Conservation (phyloP, 2,797 vertebrate genomes). For the Sylvilagus floridanus region DNA sequence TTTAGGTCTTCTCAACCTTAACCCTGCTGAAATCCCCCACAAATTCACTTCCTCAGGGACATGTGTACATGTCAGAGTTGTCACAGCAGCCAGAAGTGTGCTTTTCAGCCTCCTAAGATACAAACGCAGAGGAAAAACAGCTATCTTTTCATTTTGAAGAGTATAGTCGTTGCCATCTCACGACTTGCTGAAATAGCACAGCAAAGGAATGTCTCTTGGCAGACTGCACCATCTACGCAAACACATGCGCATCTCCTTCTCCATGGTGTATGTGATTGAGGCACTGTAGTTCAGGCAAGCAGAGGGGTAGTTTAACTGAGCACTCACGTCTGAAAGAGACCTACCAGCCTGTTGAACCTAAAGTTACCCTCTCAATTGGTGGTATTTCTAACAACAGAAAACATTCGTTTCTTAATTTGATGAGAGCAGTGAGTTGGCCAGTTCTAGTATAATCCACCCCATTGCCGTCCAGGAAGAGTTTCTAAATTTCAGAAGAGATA, state of each 20-base stretch:
- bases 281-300: not conserved
- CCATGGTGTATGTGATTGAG: not conserved
- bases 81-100: slow-evolving; percentile 55
- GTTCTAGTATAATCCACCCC: slow-evolving; percentile 50
- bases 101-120: slow-evolving; percentile 73
- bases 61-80: slow-evolving; percentile 9
- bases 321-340: slow-evolving; percentile 54
- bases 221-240: slow-evolving; percentile 53
- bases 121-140: slow-evolving; percentile 82
- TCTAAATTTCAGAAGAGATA: slow-evolving; percentile 78
- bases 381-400: slow-evolving; percentile 32
- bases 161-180: slow-evolving; percentile 73
- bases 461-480: slow-evolving; percentile 57
- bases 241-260: not conserved
- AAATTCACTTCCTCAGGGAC: slow-evolving; percentile 41
- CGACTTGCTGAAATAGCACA: slow-evolving; percentile 76
- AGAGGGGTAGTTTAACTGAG: slow-evolving; percentile 58
- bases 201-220: slow-evolving; percentile 54
- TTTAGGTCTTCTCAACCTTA: slow-evolving; percentile 53
- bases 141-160: slow-evolving; percentile 73
- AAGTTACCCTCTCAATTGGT: slow-evolving; percentile 70
- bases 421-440: not conserved
- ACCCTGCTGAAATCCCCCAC: slow-evolving; percentile 26
- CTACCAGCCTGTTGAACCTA: slow-evolving; percentile 55
- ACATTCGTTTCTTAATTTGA: slow-evolving; percentile 38